Base-by-base conservation (phyloP, 2,113 vertebrate genomes). In the Pionites leucogaster region DNA sequence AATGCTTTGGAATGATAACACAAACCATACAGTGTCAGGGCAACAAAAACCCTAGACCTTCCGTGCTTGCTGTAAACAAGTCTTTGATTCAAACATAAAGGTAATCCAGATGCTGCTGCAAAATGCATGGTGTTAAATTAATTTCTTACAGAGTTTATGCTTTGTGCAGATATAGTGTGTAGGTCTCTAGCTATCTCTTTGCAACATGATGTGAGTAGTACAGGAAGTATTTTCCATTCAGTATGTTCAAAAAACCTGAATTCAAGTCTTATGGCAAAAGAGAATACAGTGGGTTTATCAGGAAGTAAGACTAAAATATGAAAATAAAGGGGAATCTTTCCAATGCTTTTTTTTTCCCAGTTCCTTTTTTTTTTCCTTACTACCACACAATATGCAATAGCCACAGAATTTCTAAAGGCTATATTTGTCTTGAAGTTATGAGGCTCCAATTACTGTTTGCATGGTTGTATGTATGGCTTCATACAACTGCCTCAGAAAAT, bases 311-410 rank as follows among this genome's bases (percentile, higher is more conserved):
- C 13, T 69, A 80, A 76, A 65, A 75, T 41, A 88, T 59, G 5
- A 52, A 62, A 18, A 25, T 35, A 59, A 41, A 33, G 1, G 28
- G 13, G 18, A 27, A 20, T 46, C 2, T 72, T 88, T 86, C 27
- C 18, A 52, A 9, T 27, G 9, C 0, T 9, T 83, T 86, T 77
- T 76, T 28, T 47, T 22, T 50, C 1, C 3, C 1, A 27, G 17
- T 67, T 70, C 13, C 9, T 83, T 86, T 77, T 70, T n/a, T 75
- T 8, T 8, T 6, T 12, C 10, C 9, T 65, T 72, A 33, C 13
- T 74, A 44, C 2, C 7, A 3, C 31, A 35, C 3, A 20, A 9
- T 16, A 57, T 12, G 1, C 6, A 74, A 59, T 22, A 12, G 8
- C 29, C 7, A 37, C 5, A 53, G 41, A 82, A 50, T 52, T 86